Conservation (phyloP, 1,140 invertebrate species). For the Acromyrmex heyeri region DNA sequence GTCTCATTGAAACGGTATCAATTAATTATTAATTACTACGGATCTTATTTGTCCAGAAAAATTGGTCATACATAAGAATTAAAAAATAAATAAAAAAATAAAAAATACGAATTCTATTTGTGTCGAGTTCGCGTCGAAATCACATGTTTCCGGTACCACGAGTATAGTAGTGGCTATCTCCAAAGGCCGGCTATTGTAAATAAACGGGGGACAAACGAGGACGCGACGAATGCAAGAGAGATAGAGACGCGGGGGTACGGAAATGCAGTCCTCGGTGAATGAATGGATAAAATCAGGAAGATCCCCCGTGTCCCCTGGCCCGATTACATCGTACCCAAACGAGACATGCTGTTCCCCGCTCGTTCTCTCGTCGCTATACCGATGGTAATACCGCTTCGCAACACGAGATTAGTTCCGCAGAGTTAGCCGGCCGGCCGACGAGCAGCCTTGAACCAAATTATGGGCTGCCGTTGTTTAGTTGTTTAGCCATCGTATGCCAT, state of each 20-base stretch:
- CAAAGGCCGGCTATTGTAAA: slow-evolving; percentile 36
- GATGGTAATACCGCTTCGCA: slow-evolving; percentile 61
- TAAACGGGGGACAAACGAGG: slow-evolving; percentile 39
- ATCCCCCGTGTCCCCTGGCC: background rate
- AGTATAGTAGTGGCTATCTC: background rate
- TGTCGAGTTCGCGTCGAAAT: slow-evolving; percentile 4
- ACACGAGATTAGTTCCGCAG: slow-evolving; percentile 75
- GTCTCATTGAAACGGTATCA: background rate
- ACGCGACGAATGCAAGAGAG: slow-evolving; percentile 19
- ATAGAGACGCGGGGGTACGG: slow-evolving; percentile 18
- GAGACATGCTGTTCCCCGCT: slow-evolving; percentile 15
- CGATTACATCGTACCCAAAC: slow-evolving; percentile 17
- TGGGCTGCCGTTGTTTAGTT: slow-evolving; percentile 73
- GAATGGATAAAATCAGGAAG: slow-evolving; percentile 63
- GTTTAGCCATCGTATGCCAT: slow-evolving; percentile 65
- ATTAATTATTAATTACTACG: background rate
- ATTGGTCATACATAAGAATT: background rate
- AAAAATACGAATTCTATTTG: background rate
- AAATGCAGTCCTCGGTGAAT: slow-evolving; percentile 57
- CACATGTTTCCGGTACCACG: background rate
- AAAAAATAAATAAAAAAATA: background rate
- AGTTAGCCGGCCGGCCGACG: slow-evolving; percentile 63
- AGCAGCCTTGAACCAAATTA: slow-evolving; percentile 74
- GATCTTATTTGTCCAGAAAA: background rate
- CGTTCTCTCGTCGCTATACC: background rate